Evolutionary conservation across 2,113 vertebrate genomes (phyloP).

Genomic region (Silurus meridionalis): DNA sequence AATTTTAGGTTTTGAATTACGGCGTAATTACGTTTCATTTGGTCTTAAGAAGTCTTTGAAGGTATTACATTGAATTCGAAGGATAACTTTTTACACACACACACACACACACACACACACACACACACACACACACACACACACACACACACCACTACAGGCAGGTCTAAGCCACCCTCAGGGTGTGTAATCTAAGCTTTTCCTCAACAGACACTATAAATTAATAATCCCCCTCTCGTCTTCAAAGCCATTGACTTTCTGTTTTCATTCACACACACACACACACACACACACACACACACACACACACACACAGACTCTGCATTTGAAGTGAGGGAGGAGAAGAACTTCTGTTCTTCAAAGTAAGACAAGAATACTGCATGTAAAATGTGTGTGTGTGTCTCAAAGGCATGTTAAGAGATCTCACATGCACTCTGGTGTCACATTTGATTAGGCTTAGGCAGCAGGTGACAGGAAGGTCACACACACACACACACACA

Average conservation of each 20-base stretch:
- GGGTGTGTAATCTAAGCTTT: conserved; percentile 8
- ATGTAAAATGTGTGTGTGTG: not conserved
- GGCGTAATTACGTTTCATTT: not conserved
- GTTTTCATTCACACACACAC: not conserved
- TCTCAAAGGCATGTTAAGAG: conserved; percentile 3
- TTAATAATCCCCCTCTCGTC: conserved; percentile 1
- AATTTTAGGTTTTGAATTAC: not conserved
- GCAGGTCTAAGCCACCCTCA: not conserved
- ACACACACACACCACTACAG: conserved; percentile 11
- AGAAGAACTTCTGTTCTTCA: not conserved
- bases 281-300: not conserved
- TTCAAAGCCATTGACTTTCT: not conserved
- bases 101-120: conserved; percentile 19
- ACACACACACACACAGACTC: not conserved
- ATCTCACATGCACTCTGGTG: conserved; percentile 20
- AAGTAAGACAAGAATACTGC: not conserved
- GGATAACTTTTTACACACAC: not conserved
- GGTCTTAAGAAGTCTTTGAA: not conserved
- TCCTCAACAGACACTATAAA: not conserved
- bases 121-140: conserved; percentile 29
- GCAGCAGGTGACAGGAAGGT: conserved; percentile 32
- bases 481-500: conserved; percentile 25
- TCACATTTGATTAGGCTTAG: conserved; percentile 35
- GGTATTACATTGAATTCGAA: not conserved
- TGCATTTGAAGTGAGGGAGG: no score